Evolutionary conservation across 2,888 invertebrate species (phyloP).

Genomic region (Nipponacmea schrenckii): DNA sequence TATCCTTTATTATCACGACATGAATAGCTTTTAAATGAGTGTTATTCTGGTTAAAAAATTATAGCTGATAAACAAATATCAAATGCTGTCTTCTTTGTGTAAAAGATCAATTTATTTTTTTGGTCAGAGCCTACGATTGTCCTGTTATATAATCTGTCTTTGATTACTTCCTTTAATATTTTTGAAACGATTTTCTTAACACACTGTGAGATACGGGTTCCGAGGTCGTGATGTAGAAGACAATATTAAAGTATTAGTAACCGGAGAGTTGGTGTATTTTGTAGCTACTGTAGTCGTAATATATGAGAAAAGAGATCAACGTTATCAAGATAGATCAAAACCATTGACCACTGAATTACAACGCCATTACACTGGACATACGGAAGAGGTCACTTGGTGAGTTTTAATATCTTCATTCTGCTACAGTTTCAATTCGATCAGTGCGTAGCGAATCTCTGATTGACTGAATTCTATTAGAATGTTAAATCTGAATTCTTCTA

Average conservation of each 20-base stretch:
- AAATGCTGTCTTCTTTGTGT: no score
- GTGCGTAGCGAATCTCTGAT: no score
- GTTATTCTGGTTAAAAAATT: no score
- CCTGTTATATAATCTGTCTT: no score
- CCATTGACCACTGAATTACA: conserved; percentile 78
- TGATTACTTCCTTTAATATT: no score
- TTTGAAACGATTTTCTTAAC: conserved; percentile 22
- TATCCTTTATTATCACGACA: conserved; percentile 49
- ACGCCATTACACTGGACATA: conserved; percentile 90
- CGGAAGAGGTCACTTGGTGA: conserved; percentile 92
- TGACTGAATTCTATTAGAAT: no score
- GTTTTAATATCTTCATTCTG: conserved; percentile 8
- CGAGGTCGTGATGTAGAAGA: conserved; percentile 52
- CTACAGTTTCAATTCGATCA: background rate
- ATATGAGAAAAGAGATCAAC: conserved; percentile 77
- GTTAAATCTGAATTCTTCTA: no score
- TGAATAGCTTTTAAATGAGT: background rate
- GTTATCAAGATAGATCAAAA: no score
- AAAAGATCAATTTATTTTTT: no score
- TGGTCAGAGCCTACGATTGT: no score
- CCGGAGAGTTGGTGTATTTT: conserved; percentile 78
- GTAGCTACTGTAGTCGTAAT: conserved; percentile 92
- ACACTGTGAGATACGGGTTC: conserved; percentile 57
- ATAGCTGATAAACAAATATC: no score
- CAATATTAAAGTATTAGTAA: conserved; percentile 53